Evolutionary conservation across 2,797 vertebrate species (phyloP).

Genomic region (Danio kyathit): DNA sequence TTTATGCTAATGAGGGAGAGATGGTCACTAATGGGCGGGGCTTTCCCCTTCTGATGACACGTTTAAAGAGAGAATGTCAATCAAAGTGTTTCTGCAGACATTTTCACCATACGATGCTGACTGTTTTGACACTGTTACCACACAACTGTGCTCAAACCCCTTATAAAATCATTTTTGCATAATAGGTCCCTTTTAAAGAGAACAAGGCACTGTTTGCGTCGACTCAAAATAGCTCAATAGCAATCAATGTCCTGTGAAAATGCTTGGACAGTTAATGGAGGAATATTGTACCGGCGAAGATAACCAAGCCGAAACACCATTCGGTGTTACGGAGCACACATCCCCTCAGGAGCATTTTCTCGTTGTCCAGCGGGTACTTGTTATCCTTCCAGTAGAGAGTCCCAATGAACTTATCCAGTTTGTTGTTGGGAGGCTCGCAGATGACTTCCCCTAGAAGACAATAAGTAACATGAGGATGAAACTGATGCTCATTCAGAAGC

Average conservation of each 20-base stretch:
- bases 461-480: not conserved
- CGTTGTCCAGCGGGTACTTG: slow-evolving; percentile 82
- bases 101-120: too few species aligned
- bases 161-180: too few species aligned
- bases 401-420: slow-evolving; percentile 84
- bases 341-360: slow-evolving; percentile 84
- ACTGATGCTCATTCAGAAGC: not conserved
- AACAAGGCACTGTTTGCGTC: not conserved
- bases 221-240: not conserved
- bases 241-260: slow-evolving; percentile 28
- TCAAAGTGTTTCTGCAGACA: too few species aligned
- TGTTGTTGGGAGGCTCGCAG: slow-evolving; percentile 88
- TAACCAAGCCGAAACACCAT: slow-evolving; percentile 88
- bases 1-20: too few species aligned
- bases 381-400: slow-evolving; percentile 81
- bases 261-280: not conserved
- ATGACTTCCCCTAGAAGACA: slow-evolving; percentile 79
- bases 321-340: slow-evolving; percentile 87
- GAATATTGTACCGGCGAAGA: slow-evolving; percentile 82
- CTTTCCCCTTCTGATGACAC: too few species aligned
- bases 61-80: too few species aligned
- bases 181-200: not conserved
- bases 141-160: too few species aligned
- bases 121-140: too few species aligned
- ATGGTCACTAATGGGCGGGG: too few species aligned